Percentiles rank a stretch among this genome's conserved stretches.
These are phyloP conservation scores for Sebastiscus albofasciatus DNA, from an alignment of 2,797 vertebrate species.

Conservation along the genomic window DNA sequence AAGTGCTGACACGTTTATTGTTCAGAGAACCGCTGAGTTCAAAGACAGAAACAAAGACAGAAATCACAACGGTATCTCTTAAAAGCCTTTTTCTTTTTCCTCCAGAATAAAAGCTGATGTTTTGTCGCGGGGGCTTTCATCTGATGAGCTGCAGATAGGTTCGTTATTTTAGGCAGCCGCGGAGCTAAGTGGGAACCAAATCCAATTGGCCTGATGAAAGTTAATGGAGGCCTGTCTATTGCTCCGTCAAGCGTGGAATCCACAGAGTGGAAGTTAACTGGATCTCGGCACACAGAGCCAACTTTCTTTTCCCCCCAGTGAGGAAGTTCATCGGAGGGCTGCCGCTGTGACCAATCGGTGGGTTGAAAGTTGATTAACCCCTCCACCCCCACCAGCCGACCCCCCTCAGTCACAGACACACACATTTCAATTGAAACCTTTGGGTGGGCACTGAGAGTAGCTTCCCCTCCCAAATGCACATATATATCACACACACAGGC, in stretches of 20 bases:
- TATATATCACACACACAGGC: not conserved
- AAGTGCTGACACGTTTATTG: slow-evolving; percentile 11
- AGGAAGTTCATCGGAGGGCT: slow-evolving; percentile 51
- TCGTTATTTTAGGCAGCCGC: not conserved
- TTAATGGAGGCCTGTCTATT: slow-evolving; percentile 29
- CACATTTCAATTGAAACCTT: slow-evolving; percentile 24
- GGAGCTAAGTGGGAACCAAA: slow-evolving; percentile 23
- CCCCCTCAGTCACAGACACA: slow-evolving; percentile 1
- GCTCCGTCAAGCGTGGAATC: slow-evolving; percentile 30
- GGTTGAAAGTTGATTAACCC: slow-evolving; percentile 63
- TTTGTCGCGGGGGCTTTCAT: not conserved
- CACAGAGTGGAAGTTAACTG: slow-evolving; percentile 36
- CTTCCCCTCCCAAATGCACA: not conserved
- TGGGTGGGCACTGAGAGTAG: slow-evolving; percentile 3
- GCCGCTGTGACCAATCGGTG: slow-evolving; percentile 60
- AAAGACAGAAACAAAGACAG: not conserved
- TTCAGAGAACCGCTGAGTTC: not conserved
- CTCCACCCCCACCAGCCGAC: slow-evolving; percentile 17
- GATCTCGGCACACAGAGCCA: not conserved
- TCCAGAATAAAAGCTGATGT: not conserved
- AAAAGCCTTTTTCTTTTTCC: not conserved
- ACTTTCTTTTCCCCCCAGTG: slow-evolving; percentile 24
- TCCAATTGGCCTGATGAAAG: slow-evolving; percentile 34
- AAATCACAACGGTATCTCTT: not conserved
- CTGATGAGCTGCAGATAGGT: not conserved